phyloP scores from a whole-genome alignment of 2,113 vertebrate genomes.

The Campylomormyrus numenius region DNA sequence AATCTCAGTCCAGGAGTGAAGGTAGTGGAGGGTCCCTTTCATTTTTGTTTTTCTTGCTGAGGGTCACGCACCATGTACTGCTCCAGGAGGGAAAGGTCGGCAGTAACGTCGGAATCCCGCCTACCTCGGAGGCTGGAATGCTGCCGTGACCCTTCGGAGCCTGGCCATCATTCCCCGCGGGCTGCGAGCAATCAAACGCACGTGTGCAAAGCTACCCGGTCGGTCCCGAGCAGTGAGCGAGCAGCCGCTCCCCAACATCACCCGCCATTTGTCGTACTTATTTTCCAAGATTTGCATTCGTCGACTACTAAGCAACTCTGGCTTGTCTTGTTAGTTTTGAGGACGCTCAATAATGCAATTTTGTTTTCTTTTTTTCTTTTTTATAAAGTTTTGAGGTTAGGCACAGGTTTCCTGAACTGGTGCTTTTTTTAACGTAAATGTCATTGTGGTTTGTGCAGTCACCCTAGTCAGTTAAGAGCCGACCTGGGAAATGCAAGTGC shows the following conservation, averaged over 20 bases:
- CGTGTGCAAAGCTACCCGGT: not conserved
- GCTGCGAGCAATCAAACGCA: slow-evolving; percentile 14
- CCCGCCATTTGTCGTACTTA: not conserved
- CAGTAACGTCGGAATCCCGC: not conserved
- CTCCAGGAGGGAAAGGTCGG: not conserved
- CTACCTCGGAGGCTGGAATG: not conserved
- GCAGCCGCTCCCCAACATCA: not conserved
- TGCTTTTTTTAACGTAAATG: not conserved
- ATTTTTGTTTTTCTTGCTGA: not conserved
- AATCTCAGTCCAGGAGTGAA: not conserved
- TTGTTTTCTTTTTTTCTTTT: not conserved
- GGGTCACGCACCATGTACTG: not conserved
- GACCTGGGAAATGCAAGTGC: not conserved
- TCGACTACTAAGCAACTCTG: not conserved
- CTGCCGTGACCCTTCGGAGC: not conserved
- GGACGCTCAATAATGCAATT: not conserved
- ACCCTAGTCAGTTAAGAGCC: not conserved
- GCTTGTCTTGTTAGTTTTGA: not conserved
- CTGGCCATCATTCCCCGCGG: slow-evolving; percentile 13
- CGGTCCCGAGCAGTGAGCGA: not conserved
- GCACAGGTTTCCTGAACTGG: not conserved
- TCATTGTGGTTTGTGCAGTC: not conserved
- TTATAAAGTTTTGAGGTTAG: not conserved
- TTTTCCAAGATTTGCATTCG: not conserved
- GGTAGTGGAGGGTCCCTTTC: not conserved